Evolutionary conservation across 2,888 invertebrate genomes (phyloP).

Genomic region (Lepidonotus clava): DNA sequence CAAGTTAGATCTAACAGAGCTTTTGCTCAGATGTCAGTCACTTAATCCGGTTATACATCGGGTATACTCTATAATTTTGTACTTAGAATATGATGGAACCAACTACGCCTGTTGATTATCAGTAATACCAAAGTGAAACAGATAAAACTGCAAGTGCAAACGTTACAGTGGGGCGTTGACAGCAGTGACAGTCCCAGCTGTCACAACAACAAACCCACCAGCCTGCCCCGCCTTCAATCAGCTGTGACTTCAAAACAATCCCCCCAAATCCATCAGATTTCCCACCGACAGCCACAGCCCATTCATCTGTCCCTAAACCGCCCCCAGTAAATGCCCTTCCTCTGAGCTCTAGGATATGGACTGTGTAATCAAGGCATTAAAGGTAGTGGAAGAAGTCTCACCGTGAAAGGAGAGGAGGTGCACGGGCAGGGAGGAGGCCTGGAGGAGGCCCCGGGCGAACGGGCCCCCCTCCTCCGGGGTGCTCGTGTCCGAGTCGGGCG

Average conservation of each 20-base stretch:
- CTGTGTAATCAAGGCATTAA: neutral
- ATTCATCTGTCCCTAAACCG: neutral
- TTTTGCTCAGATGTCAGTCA: too few relatives aligned
- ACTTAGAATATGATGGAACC: too few relatives aligned
- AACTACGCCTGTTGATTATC: too few relatives aligned
- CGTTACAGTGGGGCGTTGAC: too few relatives aligned
- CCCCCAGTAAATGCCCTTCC: neutral
- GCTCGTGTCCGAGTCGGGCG: constrained; percentile 78
- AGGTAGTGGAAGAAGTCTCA: constrained; percentile 56
- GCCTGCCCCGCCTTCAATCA: neutral
- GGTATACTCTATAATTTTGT: too few relatives aligned
- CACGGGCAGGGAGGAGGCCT: constrained; percentile 73
- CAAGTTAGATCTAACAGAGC: too few relatives aligned
- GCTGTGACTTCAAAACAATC: neutral
- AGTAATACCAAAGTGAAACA: too few relatives aligned
- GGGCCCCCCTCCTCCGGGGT: constrained; percentile 76
- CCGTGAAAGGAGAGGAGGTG: constrained; percentile 78
- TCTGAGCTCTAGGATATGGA: neutral
- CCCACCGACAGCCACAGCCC: neutral
- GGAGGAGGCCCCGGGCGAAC: constrained; percentile 60
- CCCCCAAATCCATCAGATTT: neutral
- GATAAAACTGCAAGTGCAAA: too few relatives aligned
- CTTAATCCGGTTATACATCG: too few relatives aligned
- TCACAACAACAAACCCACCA: constrained; percentile 7
- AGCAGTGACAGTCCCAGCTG: constrained; percentile 10